phyloP scores from a whole-genome alignment of 2,113 vertebrate genomes.

The Pao palembangensis region DNA sequence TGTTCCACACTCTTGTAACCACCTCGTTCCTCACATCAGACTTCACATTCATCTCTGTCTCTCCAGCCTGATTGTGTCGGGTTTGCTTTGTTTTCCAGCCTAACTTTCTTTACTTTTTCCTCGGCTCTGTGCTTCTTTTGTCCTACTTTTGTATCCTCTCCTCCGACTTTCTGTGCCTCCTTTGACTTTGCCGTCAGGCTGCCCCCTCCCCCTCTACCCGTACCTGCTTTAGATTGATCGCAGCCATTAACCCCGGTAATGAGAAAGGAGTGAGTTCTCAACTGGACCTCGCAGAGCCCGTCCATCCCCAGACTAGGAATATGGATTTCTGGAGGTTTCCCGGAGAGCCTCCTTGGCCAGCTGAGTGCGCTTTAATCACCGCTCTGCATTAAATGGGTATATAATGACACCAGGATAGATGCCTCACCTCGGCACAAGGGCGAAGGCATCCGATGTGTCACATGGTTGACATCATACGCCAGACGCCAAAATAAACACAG shows the following conservation, averaged over 20 bases:
- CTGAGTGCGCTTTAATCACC: slow-evolving; percentile 69
- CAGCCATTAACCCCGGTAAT: slow-evolving; percentile 76
- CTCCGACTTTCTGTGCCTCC: not conserved
- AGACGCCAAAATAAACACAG: not conserved
- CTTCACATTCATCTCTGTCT: slow-evolving; percentile 2
- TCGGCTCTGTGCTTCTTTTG: not conserved
- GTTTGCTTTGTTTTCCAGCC: slow-evolving; percentile 22
- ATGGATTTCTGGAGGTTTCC: slow-evolving; percentile 65
- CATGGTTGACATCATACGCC: not conserved
- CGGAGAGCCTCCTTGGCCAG: slow-evolving; percentile 47
- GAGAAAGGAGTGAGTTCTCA: slow-evolving; percentile 73
- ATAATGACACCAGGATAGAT: slow-evolving; percentile 51
- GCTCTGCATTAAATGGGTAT: slow-evolving; percentile 58
- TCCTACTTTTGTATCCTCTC: not conserved
- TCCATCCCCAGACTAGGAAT: slow-evolving; percentile 63
- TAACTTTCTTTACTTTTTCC: slow-evolving; percentile 40
- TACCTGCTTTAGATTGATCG: slow-evolving; percentile 72
- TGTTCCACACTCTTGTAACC: slow-evolving; percentile 39
- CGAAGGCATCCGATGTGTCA: not conserved
- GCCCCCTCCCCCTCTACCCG: slow-evolving; percentile 15
- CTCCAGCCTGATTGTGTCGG: not conserved
- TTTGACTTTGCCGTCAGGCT: slow-evolving; percentile 19
- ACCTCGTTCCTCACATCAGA: slow-evolving; percentile 12
- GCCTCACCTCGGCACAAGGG: slow-evolving; percentile 1
- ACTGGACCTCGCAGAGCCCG: slow-evolving; percentile 56